These are phyloP conservation scores for Argyra leucocephala DNA, from an alignment of 2,888 invertebrate genomes.

Conservation along the genomic window DNA sequence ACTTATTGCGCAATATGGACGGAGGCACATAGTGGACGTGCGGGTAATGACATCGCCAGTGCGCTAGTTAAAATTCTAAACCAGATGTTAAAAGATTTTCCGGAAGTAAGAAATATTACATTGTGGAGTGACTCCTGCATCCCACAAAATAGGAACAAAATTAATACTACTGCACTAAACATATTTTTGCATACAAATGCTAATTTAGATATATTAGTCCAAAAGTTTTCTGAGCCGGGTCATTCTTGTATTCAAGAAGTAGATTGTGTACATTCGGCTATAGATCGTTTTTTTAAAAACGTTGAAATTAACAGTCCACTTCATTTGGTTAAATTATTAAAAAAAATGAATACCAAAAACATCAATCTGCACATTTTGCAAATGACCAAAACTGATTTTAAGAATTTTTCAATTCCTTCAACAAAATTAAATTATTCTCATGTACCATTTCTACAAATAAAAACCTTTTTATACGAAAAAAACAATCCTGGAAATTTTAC, in stretches of 20 bases:
- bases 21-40: not conserved
- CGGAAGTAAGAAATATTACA: not conserved
- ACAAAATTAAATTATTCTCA: too few relatives aligned
- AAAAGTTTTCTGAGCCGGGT: slow-evolving; percentile 10
- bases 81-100: not conserved
- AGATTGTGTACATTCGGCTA: slow-evolving; percentile 5
- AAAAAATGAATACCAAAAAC: too few relatives aligned
- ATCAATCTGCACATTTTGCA: too few relatives aligned
- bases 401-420: too few relatives aligned
- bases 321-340: too few relatives aligned
- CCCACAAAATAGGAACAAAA: slow-evolving; percentile 10
- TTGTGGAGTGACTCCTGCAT: slow-evolving; percentile 3
- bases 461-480: too few relatives aligned
- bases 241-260: slow-evolving; percentile 8
- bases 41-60: not conserved
- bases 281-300: slow-evolving; percentile 18
- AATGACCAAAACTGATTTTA: too few relatives aligned
- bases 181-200: not conserved
- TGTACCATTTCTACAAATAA: too few relatives aligned
- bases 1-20: slow-evolving; percentile 2
- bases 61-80: not conserved
- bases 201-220: not conserved
- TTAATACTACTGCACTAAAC: slow-evolving; percentile 1
- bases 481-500: too few relatives aligned
- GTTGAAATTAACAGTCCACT: slow-evolving; percentile 19